These are phyloP conservation scores for Calonectris borealis DNA, from an alignment of 2,113 vertebrate species.

Conservation along the genomic window DNA sequence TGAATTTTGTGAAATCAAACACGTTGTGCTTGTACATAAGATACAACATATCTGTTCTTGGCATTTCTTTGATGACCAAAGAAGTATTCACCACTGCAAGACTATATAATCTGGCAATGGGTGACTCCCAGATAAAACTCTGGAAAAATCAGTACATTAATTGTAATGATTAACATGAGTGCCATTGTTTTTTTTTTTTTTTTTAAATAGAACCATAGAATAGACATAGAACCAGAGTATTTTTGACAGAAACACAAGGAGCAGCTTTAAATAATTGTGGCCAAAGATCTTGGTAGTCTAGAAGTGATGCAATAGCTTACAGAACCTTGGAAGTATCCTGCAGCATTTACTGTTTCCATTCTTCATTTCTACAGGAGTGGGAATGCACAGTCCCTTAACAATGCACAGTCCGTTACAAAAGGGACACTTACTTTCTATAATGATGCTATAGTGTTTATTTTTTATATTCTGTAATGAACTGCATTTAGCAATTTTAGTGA, in stretches of 20 bases:
- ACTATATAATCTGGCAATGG: background rate
- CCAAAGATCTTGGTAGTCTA: background rate
- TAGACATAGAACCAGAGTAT: background rate
- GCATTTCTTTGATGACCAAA: background rate
- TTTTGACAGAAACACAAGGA: background rate
- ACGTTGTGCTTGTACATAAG: background rate
- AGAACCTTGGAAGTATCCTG: background rate
- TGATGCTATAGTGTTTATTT: background rate
- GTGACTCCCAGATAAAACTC: background rate
- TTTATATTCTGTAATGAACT: background rate
- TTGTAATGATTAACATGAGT: background rate
- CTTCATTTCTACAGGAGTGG: background rate
- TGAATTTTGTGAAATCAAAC: background rate
- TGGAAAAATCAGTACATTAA: background rate
- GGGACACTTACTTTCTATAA: background rate
- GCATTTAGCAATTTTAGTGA: background rate
- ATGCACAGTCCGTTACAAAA: background rate
- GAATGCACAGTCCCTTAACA: background rate
- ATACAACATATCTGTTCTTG: background rate
- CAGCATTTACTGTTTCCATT: background rate
- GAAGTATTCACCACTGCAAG: fast-evolving
- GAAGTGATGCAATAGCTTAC: background rate
- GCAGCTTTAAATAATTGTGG: background rate
- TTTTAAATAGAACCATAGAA: background rate
- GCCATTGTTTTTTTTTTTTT: background rate